A percentile compares a stretch with the other conserved stretches of the same genome.
These are phyloP conservation scores for Apodemus agrarius DNA, from an alignment of 2,797 vertebrate species.

Conservation along the genomic window DNA sequence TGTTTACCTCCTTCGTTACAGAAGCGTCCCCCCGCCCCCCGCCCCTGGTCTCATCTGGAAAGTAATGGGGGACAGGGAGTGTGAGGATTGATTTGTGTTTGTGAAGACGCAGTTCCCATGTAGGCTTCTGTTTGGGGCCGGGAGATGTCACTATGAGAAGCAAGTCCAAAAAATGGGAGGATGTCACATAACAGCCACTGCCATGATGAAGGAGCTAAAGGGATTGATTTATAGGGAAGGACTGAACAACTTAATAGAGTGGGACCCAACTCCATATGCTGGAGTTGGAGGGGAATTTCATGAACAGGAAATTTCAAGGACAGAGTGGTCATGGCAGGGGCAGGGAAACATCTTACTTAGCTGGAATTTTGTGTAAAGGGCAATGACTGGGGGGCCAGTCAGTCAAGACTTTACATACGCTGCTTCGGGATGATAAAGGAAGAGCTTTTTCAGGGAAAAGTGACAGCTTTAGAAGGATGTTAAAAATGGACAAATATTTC, in stretches of 20 bases:
- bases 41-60: neutral
- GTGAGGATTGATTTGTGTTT: neutral
- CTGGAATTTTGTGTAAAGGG: neutral
- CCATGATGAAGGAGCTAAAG: constrained; percentile 55
- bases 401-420: constrained; percentile 26
- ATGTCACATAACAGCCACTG: constrained; percentile 62
- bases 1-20: neutral
- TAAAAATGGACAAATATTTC: constrained; percentile 20
- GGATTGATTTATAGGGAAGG: constrained; percentile 65
- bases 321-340: neutral
- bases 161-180: constrained; percentile 31
- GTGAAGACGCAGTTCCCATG: neutral
- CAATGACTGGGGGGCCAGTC: neutral
- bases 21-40: neutral
- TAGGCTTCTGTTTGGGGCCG: neutral
- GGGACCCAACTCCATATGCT: constrained; percentile 1
- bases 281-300: constrained; percentile 54
- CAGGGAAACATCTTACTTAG: neutral
- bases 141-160: constrained; percentile 14
- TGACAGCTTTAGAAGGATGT: constrained; percentile 44
- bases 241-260: constrained; percentile 73
- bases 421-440: constrained; percentile 2
- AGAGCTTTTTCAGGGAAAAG: constrained; percentile 54
- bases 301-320: constrained; percentile 64
- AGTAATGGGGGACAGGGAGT: neutral